Evolutionary conservation across 2,113 vertebrate species (phyloP).

Genomic region (Actenoides lindsayi): DNA sequence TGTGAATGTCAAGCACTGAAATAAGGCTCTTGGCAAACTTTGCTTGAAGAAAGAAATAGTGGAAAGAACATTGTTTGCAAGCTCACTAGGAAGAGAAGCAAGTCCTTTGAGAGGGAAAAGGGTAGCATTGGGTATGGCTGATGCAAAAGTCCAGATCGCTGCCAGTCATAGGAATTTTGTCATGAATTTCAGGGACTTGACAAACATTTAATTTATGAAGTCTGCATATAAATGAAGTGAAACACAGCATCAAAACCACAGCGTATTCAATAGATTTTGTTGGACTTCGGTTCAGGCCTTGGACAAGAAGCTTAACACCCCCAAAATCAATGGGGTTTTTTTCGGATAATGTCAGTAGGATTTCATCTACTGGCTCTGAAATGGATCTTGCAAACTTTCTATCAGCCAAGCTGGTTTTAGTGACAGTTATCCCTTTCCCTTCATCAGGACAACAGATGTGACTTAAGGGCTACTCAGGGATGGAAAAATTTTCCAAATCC

Average conservation of each 20-base stretch:
- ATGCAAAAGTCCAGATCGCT: background rate
- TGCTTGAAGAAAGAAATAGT: background rate
- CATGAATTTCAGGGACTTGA: background rate
- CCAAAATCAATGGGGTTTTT: background rate
- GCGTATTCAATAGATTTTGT: background rate
- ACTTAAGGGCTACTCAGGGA: background rate
- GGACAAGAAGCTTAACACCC: background rate
- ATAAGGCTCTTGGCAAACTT: background rate
- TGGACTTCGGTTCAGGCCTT: background rate
- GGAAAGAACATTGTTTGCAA: background rate
- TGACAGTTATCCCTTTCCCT: background rate
- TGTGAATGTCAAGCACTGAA: background rate
- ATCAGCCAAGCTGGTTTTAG: background rate
- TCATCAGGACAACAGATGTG: background rate
- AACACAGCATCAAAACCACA: background rate
- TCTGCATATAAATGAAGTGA: background rate
- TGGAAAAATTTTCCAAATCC: background rate
- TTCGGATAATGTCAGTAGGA: background rate
- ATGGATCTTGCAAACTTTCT: background rate
- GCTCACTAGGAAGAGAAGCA: background rate
- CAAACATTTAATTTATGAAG: background rate
- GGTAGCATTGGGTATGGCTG: background rate
- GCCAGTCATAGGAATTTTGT: background rate
- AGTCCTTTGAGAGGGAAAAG: background rate
- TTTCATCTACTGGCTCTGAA: background rate